Evolutionary conservation across 2,113 vertebrate species (phyloP).

Genomic region (Hippocampus barbouri): DNA sequence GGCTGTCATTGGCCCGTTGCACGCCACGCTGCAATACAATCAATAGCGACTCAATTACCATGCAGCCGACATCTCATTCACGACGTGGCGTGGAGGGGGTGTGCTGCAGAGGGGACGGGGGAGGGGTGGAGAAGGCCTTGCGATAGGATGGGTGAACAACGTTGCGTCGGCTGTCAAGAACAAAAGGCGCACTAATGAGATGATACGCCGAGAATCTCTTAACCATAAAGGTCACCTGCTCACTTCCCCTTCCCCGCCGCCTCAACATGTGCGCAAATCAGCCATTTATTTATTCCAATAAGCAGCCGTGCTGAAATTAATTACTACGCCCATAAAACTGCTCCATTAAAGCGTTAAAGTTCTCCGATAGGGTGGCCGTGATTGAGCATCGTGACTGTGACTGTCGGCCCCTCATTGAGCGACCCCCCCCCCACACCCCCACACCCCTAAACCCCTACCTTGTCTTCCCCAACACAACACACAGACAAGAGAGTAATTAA

Average conservation of each 20-base stretch:
- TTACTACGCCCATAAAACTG: conserved; percentile 44
- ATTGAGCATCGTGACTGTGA: conserved; percentile 55
- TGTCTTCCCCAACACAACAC: conserved; percentile 15
- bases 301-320: conserved; percentile 47
- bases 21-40: conserved; percentile 73
- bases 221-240: conserved; percentile 49
- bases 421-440: conserved; percentile 1
- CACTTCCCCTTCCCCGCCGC: conserved; percentile 12
- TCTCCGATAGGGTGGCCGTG: conserved; percentile 47
- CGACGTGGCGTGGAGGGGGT: conserved; percentile 25
- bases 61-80: conserved; percentile 70
- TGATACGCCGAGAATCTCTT: conserved; percentile 41
- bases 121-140: conserved; percentile 32
- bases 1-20: conserved; percentile 50
- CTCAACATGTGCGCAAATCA: conserved; percentile 25
- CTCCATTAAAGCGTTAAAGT: conserved; percentile 50
- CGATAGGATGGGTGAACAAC: conserved; percentile 27
- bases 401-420: conserved; percentile 22
- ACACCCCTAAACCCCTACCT: neutral
- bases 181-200: conserved; percentile 43
- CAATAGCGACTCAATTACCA: conserved; percentile 73
- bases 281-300: conserved; percentile 27
- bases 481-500: conserved; percentile 20
- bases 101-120: conserved; percentile 36
- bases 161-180: conserved; percentile 31